These are phyloP conservation scores for Drosophila pallidifrons DNA, from an alignment of 1,140 invertebrate genomes.

Conservation along the genomic window DNA sequence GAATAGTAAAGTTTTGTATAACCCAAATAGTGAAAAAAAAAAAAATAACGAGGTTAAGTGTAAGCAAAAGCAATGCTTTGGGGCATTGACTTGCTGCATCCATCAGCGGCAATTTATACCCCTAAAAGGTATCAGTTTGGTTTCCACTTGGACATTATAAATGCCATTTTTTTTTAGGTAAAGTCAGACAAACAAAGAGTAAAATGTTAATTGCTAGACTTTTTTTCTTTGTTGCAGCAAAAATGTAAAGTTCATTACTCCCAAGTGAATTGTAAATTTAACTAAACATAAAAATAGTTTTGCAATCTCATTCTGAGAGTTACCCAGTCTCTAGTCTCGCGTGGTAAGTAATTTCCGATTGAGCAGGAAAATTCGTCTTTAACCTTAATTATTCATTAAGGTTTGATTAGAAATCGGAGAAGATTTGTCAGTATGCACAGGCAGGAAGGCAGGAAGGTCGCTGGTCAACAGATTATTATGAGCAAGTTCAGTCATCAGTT, in stretches of 20 bases:
- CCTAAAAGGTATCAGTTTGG: not conserved
- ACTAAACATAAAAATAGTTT: not conserved
- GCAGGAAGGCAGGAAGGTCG: too few species aligned
- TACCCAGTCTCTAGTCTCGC: not conserved
- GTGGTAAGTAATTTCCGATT: slow-evolving; percentile 1
- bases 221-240: not conserved
- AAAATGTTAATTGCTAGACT: slow-evolving; percentile 3
- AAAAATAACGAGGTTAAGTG: slow-evolving; percentile 62
- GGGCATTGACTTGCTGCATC: slow-evolving; percentile 50
- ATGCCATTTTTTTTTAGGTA: not conserved
- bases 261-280: not conserved
- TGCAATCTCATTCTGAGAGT: not conserved
- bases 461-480: slow-evolving; percentile 4
- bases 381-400: not conserved
- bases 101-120: slow-evolving; percentile 39
- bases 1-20: slow-evolving; percentile 21
- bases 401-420: not conserved
- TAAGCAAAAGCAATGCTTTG: slow-evolving; percentile 6
- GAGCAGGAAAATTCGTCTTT: slow-evolving; percentile 7
- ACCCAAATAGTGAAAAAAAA: not conserved
- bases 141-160: slow-evolving; percentile 17
- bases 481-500: slow-evolving; percentile 47
- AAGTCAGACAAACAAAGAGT: not conserved
- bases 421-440: slow-evolving; percentile 9
- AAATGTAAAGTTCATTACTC: too few species aligned